Conservation (phyloP, 2,797 vertebrate genomes). For the Sebastes vulpes region DNA sequence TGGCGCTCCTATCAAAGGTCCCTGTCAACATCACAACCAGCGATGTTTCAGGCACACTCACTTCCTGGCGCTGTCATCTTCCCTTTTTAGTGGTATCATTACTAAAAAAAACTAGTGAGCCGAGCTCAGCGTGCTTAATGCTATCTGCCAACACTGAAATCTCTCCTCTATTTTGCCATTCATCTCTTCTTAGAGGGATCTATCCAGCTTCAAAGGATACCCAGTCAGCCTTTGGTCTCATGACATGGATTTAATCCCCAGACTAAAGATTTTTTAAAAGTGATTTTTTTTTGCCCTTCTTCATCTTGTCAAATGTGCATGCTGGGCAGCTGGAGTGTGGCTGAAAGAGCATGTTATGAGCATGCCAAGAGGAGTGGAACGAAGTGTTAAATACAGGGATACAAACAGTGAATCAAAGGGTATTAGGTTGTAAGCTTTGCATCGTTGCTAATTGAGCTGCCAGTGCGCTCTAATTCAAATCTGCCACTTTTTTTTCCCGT, state of each 20-base stretch:
- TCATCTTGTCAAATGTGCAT: constrained; percentile 56
- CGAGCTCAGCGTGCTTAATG: constrained; percentile 54
- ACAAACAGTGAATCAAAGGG: constrained; percentile 70
- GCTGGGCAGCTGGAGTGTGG: constrained; percentile 50
- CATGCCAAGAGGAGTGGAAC: constrained; percentile 53
- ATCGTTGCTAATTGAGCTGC: constrained; percentile 68
- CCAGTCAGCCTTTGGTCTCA: constrained; percentile 70
- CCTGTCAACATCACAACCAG: constrained; percentile 49
- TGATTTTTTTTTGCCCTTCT: constrained; percentile 18
- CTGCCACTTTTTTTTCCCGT: constrained; percentile 21
- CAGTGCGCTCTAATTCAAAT: constrained; percentile 61
- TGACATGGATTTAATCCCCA: constrained; percentile 78
- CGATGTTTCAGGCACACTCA: constrained; percentile 27
- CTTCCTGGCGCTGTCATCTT: constrained; percentile 49
- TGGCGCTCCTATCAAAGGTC: constrained; percentile 44
- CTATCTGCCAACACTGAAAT: constrained; percentile 71
- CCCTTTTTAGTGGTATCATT: constrained; percentile 51
- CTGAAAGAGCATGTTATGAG: constrained; percentile 52
- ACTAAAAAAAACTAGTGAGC: constrained; percentile 43
- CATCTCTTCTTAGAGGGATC: constrained; percentile 74
- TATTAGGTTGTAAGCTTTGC: constrained; percentile 67
- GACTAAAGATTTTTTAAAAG: constrained; percentile 71
- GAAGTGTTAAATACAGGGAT: constrained; percentile 52
- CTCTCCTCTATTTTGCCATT: constrained; percentile 62
- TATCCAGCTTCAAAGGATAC: constrained; percentile 73